Evolutionary conservation across 2,113 vertebrate species (phyloP), one percentile per base, ranked within the genome.

Genomic region (Acinonyx jubatus): DNA sequence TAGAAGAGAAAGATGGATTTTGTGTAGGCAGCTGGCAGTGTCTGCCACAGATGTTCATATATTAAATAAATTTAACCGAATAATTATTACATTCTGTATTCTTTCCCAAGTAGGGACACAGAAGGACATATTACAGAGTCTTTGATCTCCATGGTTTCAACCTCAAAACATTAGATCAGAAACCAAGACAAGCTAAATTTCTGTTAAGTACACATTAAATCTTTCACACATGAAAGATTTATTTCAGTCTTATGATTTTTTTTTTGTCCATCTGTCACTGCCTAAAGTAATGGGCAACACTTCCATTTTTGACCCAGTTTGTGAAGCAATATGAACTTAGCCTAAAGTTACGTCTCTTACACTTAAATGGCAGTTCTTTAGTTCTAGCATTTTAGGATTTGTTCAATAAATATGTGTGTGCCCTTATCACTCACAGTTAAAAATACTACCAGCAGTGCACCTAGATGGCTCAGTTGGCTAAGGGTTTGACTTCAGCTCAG

Each of bases 301-400:
- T 66, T 88, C 3, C 38, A 18, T 95, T 96, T 83, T 79, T n/a
- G 78, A 52, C 50, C 33, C 16, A 79, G 45, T 87, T 97, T 83
- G 45, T 63, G 63, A 73, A 50, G 45, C 14, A 12, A 15, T 71
- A 27, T 84, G 78, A 84, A 91, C 36, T 91, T 78, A 68, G 74
- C n/a, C 73, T 48, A 74, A 80, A 90, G 41, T 90, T 73, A 21
- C 48, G 25, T 68, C 85, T 95, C 16, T 52, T 78, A 68, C 29
- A 88, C 33, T 81, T 88, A 69, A 95, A 33, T 73, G 69, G 66
- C 29, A 69, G 36, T 82, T 10, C 52, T 83, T 9, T 27, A 89
- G 55, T 91, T 96, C 15, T 52, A 19, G 12, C 74, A 27, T 89
- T 79, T 92, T 68, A 84, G 84, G 71, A 88, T 91, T 57, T 95